These are phyloP conservation scores for Orchesella cincta DNA, from an alignment of 1,140 invertebrate species.

Conservation along the genomic window DNA sequence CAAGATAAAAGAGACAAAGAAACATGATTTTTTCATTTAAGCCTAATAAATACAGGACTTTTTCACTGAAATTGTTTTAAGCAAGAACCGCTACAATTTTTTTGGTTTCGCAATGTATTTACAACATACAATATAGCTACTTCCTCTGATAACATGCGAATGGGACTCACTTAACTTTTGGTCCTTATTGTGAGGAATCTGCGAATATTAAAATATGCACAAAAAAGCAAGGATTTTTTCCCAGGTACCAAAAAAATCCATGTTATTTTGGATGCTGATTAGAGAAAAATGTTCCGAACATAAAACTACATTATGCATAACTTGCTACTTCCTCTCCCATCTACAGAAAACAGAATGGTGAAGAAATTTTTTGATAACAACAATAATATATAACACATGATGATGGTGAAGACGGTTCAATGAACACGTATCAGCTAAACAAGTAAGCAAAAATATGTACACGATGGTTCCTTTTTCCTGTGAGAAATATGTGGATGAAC, in stretches of 20 bases:
- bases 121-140: not conserved
- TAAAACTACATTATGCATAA: not conserved
- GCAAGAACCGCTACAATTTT: not conserved
- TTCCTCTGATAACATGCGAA: not conserved
- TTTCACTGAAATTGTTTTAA: not conserved
- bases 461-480: not conserved
- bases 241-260: not conserved
- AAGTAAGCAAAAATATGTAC: not conserved
- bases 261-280: not conserved
- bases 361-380: not conserved
- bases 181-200: not conserved
- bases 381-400: not conserved
- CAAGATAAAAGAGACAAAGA: not conserved
- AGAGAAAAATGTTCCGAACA: not conserved
- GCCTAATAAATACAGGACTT: not conserved
- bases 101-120: not conserved
- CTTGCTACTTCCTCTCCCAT: not conserved
- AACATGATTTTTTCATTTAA: not conserved
- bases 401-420: conserved; percentile 3
- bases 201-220: not conserved
- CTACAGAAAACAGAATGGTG: not conserved
- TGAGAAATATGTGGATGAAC: not conserved
- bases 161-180: not conserved
- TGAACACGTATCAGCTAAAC: not conserved
- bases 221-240: not conserved